Evolutionary conservation across 1,140 invertebrate species (phyloP).

Genomic region (Lordiphosa stackelbergi): DNA sequence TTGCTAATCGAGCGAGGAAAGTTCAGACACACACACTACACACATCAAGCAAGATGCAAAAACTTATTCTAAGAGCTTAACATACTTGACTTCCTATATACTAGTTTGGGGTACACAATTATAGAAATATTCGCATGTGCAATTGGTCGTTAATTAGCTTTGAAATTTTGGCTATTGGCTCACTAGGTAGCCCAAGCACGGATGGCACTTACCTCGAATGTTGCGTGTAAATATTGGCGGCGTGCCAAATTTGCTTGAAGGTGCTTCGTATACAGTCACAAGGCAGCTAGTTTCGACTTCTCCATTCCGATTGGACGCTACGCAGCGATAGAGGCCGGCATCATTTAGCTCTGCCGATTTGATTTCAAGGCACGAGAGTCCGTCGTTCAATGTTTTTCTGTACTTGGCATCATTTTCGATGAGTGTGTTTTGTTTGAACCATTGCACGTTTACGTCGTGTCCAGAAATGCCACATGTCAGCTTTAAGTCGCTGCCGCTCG

Average conservation of each 20-base stretch:
- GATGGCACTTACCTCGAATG: conserved; percentile 72
- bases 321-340: conserved; percentile 73
- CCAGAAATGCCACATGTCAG: conserved; percentile 91
- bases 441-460: conserved; percentile 86
- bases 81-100: conserved; percentile 32
- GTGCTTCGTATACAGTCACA: conserved; percentile 75
- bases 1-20: conserved; percentile 19
- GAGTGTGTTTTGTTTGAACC: conserved; percentile 86
- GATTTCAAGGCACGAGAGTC: conserved; percentile 82
- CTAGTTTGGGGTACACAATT: conserved; percentile 9
- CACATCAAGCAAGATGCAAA: not conserved
- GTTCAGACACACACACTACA: not conserved
- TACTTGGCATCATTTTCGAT: conserved; percentile 65
- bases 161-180: conserved; percentile 41
- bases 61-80: conserved; percentile 14
- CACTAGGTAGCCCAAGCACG: conserved; percentile 34
- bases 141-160: conserved; percentile 50
- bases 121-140: conserved; percentile 36
- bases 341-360: conserved; percentile 59
- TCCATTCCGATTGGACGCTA: conserved; percentile 74
- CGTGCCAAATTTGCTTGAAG: conserved; percentile 73
- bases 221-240: conserved; percentile 77
- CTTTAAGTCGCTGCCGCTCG: conserved; percentile 85
- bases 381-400: conserved; percentile 78
- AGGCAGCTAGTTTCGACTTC: conserved; percentile 76